These are phyloP conservation scores for Phacellophora camtschatica DNA, from an alignment of 30 jellyfish, hydroid and myxozoan genomes.

Conservation along the genomic window DNA sequence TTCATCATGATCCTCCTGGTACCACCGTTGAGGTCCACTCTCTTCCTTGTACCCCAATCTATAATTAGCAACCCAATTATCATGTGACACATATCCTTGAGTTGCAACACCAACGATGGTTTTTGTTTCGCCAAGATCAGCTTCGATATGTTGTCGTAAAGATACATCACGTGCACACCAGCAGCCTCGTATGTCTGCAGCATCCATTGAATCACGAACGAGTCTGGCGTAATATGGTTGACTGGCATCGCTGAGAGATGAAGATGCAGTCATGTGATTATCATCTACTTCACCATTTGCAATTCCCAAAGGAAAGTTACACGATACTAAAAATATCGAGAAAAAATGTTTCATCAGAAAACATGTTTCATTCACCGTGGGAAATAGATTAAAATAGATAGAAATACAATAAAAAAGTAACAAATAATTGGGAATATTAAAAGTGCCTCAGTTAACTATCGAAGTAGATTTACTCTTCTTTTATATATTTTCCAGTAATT, in stretches of 20 bases:
- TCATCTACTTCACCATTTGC: constrained; percentile 99
- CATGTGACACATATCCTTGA: constrained; percentile 95
- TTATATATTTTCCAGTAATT: no score
- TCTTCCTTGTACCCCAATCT: constrained; percentile 96
- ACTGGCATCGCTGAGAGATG: constrained; percentile 67
- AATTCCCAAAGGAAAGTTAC: constrained; percentile 95
- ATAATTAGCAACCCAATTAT: constrained; percentile 97
- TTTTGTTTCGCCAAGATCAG: constrained; percentile 96
- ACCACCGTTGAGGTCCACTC: constrained; percentile 95
- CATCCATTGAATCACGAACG: constrained; percentile 93
- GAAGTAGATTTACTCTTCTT: no score
- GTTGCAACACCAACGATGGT: constrained; percentile 81
- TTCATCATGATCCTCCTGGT: constrained; percentile 93
- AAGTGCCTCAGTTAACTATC: no score
- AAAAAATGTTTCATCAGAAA: no score
- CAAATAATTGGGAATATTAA: no score
- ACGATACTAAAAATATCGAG: constrained; percentile 53
- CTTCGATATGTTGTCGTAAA: constrained; percentile 90
- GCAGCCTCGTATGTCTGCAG: constrained; percentile 89
- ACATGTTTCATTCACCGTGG: no score
- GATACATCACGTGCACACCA: constrained; percentile 99
- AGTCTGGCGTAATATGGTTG: constrained; percentile 88
- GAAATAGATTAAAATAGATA: no score
- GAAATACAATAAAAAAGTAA: no score
- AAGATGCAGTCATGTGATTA: constrained; percentile 86